These are phyloP conservation scores for Donacobius atricapilla DNA, from an alignment of 2,113 vertebrate genomes.

Conservation along the genomic window DNA sequence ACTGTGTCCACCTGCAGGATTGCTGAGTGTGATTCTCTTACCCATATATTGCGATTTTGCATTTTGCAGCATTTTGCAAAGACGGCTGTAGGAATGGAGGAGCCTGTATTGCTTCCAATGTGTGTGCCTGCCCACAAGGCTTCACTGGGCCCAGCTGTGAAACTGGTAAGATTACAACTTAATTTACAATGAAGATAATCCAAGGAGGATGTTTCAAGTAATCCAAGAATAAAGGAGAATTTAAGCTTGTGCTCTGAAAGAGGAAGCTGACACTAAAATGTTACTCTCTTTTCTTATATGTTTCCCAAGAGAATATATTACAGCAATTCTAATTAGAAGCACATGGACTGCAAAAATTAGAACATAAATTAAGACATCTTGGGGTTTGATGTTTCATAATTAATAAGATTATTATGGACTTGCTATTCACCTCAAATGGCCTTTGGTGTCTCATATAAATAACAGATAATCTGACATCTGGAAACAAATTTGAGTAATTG, in stretches of 20 bases:
- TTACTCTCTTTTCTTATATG: background rate
- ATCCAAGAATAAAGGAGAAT: conserved; percentile 41
- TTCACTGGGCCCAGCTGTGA: conserved; percentile 94
- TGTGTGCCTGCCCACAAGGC: conserved; percentile 92
- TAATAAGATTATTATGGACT: conserved; percentile 16
- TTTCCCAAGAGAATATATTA: background rate
- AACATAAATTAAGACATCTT: background rate
- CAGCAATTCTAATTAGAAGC: conserved; percentile 20
- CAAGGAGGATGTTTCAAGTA: background rate
- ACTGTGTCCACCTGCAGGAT: background rate
- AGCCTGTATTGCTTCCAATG: conserved; percentile 89
- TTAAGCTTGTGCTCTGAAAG: background rate
- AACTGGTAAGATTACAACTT: conserved; percentile 80
- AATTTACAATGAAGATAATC: conserved; percentile 9
- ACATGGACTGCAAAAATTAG: conserved; percentile 14
- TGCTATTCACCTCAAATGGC: background rate
- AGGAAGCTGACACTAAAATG: background rate
- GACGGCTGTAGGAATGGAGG: conserved; percentile 93
- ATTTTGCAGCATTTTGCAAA: conserved; percentile 89
- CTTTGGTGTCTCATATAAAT: background rate
- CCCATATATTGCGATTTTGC: conserved; percentile 2
- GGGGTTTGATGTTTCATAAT: conserved; percentile 34
- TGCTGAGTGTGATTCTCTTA: background rate
- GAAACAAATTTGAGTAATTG: background rate
- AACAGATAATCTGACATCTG: background rate